Evolutionary conservation across 2,888 invertebrate genomes (phyloP).

Genomic region (Adineta ricciae): DNA sequence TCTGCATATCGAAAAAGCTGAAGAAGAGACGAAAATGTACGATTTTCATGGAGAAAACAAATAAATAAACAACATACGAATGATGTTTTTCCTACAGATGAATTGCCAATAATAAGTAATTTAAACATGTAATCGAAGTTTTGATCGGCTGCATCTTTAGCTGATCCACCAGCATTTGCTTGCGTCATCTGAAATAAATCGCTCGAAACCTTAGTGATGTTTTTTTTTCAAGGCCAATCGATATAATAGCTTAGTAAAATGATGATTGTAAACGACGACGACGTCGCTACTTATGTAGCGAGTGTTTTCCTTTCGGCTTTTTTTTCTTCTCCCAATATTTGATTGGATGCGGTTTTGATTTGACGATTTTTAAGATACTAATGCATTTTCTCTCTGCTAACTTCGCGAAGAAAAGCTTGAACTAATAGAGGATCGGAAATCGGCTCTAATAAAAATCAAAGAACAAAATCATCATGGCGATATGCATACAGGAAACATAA

Average conservation of each 20-base stretch:
- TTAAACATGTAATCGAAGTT: constrained; percentile 53
- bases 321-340: neutral
- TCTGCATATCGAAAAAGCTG: constrained; percentile 87
- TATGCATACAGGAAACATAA: neutral
- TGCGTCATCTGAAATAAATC: neutral
- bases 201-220: neutral
- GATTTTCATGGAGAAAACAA: neutral
- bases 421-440: neutral
- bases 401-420: neutral
- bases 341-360: neutral
- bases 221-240: neutral
- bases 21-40: neutral
- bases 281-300: constrained; percentile 1
- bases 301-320: neutral
- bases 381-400: neutral
- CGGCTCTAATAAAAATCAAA: neutral
- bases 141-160: constrained; percentile 51
- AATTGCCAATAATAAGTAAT: constrained; percentile 51
- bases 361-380: neutral
- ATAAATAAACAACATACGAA: constrained; percentile 54
- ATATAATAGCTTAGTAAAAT: neutral
- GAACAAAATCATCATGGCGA: neutral
- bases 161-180: neutral
- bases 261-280: neutral
- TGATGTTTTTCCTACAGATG: constrained; percentile 84